Percentiles rank a stretch among this genome's conserved stretches.
phyloP scores from a whole-genome alignment of 2,888 invertebrate species.

The Acrocyrtus sp. region DNA sequence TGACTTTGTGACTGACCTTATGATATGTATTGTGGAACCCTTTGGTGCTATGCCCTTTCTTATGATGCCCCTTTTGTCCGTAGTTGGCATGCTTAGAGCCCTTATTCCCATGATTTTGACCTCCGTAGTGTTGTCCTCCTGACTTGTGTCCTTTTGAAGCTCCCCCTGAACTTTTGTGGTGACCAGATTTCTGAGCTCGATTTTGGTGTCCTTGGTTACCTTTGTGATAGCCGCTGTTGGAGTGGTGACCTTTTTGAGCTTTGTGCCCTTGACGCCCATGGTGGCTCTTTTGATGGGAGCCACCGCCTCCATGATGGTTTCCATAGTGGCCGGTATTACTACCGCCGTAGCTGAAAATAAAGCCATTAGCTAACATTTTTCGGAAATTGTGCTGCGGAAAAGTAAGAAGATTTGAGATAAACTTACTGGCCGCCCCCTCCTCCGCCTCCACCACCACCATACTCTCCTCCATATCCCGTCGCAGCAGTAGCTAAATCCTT shows the following conservation, averaged over 20 bases:
- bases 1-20: too few species aligned
- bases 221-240: conserved; percentile 53
- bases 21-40: conserved; percentile 62
- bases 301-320: conserved; percentile 42
- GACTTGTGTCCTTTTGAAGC: conserved; percentile 57
- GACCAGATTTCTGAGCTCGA: conserved; percentile 57
- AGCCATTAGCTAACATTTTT: too few species aligned
- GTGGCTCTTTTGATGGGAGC: conserved; percentile 36
- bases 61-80: conserved; percentile 59
- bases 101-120: conserved; percentile 54
- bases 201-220: conserved; percentile 58
- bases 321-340: conserved; percentile 37
- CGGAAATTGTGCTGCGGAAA: too few species aligned
- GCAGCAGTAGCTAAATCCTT: conserved; percentile 50
- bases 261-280: conserved; percentile 54
- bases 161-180: conserved; percentile 56
- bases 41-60: conserved; percentile 60
- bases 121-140: conserved; percentile 60
- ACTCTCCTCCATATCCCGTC: conserved; percentile 48
- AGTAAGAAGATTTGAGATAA: background rate
- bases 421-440: conserved; percentile 35
- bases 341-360: conserved; percentile 1
- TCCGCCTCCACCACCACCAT: background rate
- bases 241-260: conserved; percentile 42
- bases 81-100: conserved; percentile 54